A percentile compares a stretch with the other conserved stretches of the same genome.
phyloP scores from a whole-genome alignment of 2,888 invertebrate genomes.

The Sycophila texana region DNA sequence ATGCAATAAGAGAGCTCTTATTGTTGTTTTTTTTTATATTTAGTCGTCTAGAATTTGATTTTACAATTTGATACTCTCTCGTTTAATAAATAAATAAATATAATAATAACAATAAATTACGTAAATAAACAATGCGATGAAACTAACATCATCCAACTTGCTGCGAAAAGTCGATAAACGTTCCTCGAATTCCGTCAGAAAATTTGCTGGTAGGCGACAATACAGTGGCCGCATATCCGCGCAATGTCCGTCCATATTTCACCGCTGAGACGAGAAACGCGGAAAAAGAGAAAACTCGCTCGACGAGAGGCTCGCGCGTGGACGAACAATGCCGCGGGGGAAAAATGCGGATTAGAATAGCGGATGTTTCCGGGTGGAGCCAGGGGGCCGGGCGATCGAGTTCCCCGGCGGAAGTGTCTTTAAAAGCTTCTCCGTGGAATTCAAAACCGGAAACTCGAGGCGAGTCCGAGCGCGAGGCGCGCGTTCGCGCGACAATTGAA shows the following conservation, averaged over 20 bases:
- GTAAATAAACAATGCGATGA: too few species aligned
- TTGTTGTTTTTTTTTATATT: too few species aligned
- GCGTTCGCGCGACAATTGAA: conserved; percentile 71
- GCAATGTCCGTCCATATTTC: neutral
- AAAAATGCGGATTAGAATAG: conserved; percentile 14
- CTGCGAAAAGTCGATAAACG: too few species aligned
- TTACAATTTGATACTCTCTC: too few species aligned
- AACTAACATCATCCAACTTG: too few species aligned
- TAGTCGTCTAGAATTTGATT: too few species aligned
- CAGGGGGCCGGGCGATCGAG: neutral
- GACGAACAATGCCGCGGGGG: neutral
- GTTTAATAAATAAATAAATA: too few species aligned
- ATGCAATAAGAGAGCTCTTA: too few species aligned
- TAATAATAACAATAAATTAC: too few species aligned
- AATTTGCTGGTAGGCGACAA: neutral
- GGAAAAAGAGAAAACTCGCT: neutral
- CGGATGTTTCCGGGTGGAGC: neutral
- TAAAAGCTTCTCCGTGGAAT: conserved; percentile 61
- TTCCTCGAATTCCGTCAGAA: neutral
- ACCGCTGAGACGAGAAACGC: neutral
- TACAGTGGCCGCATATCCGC: neutral
- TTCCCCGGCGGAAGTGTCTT: conserved; percentile 57
- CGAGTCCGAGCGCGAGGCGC: conserved; percentile 59
- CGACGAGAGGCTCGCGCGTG: neutral
- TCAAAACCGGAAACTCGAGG: conserved; percentile 67